Evolutionary conservation across 1,140 invertebrate species (phyloP).

Genomic region (Caenorhabditis brenneri): DNA sequence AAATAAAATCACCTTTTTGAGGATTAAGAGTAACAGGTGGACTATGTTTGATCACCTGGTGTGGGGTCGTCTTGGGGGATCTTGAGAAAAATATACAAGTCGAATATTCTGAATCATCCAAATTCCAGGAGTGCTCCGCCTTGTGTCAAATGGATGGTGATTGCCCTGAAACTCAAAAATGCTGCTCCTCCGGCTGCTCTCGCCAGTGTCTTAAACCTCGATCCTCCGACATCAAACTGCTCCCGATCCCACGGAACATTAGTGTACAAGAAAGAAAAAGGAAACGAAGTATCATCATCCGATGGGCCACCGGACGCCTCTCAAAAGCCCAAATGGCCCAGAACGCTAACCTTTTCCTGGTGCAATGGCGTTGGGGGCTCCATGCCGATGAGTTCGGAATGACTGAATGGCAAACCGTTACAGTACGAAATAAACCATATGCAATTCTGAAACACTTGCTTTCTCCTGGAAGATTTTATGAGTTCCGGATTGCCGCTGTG

Average conservation of each 20-base stretch:
- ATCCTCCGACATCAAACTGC: constrained; percentile 46
- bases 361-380: constrained; percentile 68
- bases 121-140: constrained; percentile 65
- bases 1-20: too few relatives aligned
- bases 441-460: constrained; percentile 67
- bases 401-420: constrained; percentile 69
- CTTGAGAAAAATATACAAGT: not conserved
- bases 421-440: constrained; percentile 67
- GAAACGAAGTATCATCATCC: constrained; percentile 64
- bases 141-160: constrained; percentile 63
- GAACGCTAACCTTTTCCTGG: constrained; percentile 64
- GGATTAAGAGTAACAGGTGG: not conserved
- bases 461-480: constrained; percentile 65
- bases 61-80: not conserved
- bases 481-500: constrained; percentile 64
- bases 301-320: constrained; percentile 64
- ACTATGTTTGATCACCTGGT: too few relatives aligned
- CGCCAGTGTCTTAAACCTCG: constrained; percentile 59
- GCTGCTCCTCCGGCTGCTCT: constrained; percentile 61
- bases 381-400: constrained; percentile 58
- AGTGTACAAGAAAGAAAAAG: constrained; percentile 63
- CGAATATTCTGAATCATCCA: not conserved
- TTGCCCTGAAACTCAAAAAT: constrained; percentile 62
- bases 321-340: constrained; percentile 60
- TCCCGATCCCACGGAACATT: constrained; percentile 63